Percentiles rank a stretch among this genome's conserved stretches.
phyloP scores from a whole-genome alignment of 2,113 vertebrate genomes.

The Syngnathus floridae region DNA sequence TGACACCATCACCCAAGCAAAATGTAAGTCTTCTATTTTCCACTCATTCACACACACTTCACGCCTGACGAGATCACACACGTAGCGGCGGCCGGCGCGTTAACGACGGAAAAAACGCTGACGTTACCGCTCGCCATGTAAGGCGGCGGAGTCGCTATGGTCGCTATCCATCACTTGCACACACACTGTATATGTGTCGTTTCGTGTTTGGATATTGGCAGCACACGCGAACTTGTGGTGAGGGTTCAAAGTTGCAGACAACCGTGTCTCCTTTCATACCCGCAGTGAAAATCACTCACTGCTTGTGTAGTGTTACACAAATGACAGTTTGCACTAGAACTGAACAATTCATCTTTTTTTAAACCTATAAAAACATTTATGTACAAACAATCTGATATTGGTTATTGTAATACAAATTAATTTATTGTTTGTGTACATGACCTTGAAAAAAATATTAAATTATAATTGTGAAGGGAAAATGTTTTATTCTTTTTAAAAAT shows the following conservation, averaged over 20 bases:
- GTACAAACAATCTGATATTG: background rate
- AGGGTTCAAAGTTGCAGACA: background rate
- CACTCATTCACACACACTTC: conserved; percentile 10
- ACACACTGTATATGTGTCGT: background rate
- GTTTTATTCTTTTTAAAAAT: too few relatives aligned
- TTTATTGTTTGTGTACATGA: background rate
- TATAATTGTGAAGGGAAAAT: too few relatives aligned
- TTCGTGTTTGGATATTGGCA: background rate
- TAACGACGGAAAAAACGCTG: conserved; percentile 16
- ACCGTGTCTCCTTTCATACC: conserved; percentile 38
- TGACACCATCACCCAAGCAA: conserved; percentile 72
- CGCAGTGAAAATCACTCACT: background rate
- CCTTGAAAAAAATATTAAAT: too few relatives aligned
- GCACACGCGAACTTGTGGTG: background rate
- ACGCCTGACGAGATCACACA: conserved; percentile 2
- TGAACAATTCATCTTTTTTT: too few relatives aligned
- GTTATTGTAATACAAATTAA: too few relatives aligned
- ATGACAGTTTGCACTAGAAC: too few relatives aligned
- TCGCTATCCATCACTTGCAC: conserved; percentile 35
- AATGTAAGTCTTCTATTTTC: conserved; percentile 60
- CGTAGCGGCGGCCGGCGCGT: background rate
- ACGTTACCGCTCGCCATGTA: conserved; percentile 21
- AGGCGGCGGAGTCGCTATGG: conserved; percentile 30
- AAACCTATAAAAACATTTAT: background rate
- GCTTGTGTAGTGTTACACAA: background rate